phyloP scores from a whole-genome alignment of 2,113 vertebrate genomes.

The Phaethon lepturus region DNA sequence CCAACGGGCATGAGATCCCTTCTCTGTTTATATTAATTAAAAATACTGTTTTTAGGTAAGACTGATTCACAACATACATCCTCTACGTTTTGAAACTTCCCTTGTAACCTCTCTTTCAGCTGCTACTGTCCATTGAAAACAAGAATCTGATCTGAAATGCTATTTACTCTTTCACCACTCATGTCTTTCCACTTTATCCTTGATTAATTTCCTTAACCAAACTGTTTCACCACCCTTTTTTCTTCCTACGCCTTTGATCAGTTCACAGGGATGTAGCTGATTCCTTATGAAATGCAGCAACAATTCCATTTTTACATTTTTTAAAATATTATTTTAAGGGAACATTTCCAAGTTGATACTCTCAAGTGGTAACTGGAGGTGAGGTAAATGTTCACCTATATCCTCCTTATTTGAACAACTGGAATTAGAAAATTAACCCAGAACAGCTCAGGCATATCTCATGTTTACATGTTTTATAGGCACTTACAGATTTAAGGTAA shows the following conservation, averaged over 20 bases:
- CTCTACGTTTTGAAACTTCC: background rate
- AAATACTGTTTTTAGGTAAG: background rate
- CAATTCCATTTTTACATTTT: background rate
- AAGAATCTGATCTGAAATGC: background rate
- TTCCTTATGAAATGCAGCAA: background rate
- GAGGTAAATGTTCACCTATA: background rate
- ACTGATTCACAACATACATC: background rate
- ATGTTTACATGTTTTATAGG: background rate
- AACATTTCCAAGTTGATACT: background rate
- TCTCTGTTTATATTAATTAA: background rate
- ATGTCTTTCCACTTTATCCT: background rate
- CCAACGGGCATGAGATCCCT: background rate
- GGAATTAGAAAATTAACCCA: constrained; percentile 6
- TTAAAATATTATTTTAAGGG: background rate
- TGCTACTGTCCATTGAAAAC: background rate
- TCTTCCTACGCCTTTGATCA: background rate
- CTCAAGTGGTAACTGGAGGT: background rate
- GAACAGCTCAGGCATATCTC: background rate
- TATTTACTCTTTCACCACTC: background rate
- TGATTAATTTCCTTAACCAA: background rate
- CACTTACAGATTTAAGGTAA: background rate
- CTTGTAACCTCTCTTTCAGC: background rate
- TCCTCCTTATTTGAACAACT: background rate
- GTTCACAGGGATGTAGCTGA: background rate
- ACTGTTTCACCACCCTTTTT: background rate